These are phyloP conservation scores for Seriola dumerili DNA, from an alignment of 2,113 vertebrate species.

Conservation along the genomic window DNA sequence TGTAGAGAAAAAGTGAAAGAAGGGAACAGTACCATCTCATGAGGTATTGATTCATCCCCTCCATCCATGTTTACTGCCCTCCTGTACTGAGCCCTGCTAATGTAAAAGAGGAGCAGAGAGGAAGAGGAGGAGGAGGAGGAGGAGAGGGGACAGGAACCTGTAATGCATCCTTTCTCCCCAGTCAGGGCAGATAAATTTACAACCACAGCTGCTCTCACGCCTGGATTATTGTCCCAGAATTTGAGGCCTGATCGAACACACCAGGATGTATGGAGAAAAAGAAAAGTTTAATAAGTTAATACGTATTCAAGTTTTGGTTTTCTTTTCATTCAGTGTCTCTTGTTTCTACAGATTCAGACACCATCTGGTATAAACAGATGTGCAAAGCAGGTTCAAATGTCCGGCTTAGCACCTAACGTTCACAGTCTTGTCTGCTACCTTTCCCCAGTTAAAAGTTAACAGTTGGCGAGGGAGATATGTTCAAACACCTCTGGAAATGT, in stretches of 20 bases:
- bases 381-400: constrained; percentile 2
- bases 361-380: neutral
- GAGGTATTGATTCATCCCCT: constrained; percentile 63
- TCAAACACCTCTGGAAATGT: neutral
- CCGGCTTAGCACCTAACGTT: neutral
- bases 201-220: constrained; percentile 28
- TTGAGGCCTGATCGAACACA: neutral
- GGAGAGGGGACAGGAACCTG: constrained; percentile 30
- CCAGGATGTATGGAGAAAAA: neutral
- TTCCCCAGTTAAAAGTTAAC: neutral
- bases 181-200: constrained; percentile 51
- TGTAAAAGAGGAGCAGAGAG: constrained; percentile 34
- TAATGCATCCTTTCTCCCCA: constrained; percentile 39
- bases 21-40: constrained; percentile 35
- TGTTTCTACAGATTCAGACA: neutral
- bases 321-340: neutral
- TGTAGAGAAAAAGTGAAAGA: constrained; percentile 29
- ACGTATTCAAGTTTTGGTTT: neutral
- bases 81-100: constrained; percentile 1
- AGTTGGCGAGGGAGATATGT: neutral
- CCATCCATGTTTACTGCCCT: constrained; percentile 35
- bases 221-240: neutral
- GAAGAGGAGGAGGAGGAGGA: constrained; percentile 6
- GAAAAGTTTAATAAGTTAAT: constrained; percentile 26
- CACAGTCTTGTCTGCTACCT: neutral